These are phyloP conservation scores for Tokudaia tokunoshimensis DNA, from an alignment of 2,797 vertebrate genomes.

Conservation along the genomic window DNA sequence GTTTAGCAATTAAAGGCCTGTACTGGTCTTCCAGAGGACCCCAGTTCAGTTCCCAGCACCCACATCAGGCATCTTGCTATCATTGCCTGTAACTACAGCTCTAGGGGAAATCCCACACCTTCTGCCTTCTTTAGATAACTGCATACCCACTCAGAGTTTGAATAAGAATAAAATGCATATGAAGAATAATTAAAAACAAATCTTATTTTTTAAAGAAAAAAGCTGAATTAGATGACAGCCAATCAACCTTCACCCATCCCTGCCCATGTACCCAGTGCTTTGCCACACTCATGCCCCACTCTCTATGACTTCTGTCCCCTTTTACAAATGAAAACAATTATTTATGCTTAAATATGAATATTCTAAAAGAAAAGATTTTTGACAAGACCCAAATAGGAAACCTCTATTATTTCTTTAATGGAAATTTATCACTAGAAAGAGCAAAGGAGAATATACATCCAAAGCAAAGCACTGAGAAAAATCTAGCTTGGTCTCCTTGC, in stretches of 20 bases:
- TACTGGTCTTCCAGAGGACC: neutral
- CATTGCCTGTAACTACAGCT: neutral
- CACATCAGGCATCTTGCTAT: neutral
- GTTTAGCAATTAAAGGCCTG: neutral
- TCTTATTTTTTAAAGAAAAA: neutral
- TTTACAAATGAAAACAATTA: neutral
- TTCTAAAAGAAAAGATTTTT: neutral
- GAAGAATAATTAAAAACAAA: neutral
- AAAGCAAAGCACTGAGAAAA: conserved; percentile 5
- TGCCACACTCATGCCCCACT: neutral
- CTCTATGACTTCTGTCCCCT: neutral
- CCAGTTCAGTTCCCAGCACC: neutral
- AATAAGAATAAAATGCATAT: neutral
- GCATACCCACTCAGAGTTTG: neutral
- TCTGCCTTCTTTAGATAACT: neutral
- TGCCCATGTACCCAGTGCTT: neutral
- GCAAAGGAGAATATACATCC: neutral
- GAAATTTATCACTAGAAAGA: neutral
- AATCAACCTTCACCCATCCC: no score
- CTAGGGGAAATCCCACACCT: neutral
- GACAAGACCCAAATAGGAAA: neutral
- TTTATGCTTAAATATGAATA: neutral
- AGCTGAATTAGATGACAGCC: neutral
- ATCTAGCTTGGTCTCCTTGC: neutral
- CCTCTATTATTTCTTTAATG: conserved; percentile 17